A percentile compares a stretch with the other conserved stretches of the same genome.
Conservation (phyloP, 2,888 invertebrate genomes). For the Nineta flava region DNA sequence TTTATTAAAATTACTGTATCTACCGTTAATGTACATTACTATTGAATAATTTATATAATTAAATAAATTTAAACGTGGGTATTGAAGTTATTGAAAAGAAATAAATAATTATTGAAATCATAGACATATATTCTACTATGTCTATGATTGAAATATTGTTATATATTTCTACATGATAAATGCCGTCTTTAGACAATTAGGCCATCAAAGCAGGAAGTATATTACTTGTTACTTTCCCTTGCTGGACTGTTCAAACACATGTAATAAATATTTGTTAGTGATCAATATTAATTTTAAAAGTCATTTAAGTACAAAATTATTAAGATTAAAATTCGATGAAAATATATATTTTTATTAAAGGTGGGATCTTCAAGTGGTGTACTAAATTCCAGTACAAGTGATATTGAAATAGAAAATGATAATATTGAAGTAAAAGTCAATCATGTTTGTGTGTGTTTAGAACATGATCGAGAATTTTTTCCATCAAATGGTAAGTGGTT, state of each 20-base stretch:
- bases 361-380: slow-evolving; percentile 20
- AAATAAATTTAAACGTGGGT: too few relatives aligned
- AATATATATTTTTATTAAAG: slow-evolving; percentile 13
- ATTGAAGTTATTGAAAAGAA: too few relatives aligned
- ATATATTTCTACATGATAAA: not conserved
- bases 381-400: slow-evolving; percentile 22
- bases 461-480: slow-evolving; percentile 10
- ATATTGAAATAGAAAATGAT: slow-evolving; percentile 21
- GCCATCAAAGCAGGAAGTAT: slow-evolving; percentile 19
- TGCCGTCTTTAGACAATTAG: slow-evolving; percentile 13
- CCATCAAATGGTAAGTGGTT: slow-evolving; percentile 18
- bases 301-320: not conserved
- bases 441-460: slow-evolving; percentile 17
- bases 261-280: slow-evolving; percentile 1
- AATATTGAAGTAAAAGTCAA: slow-evolving; percentile 26
- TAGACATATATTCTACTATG: too few relatives aligned
- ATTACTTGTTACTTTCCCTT: slow-evolving; percentile 19
- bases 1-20: too few relatives aligned
- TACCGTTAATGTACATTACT: too few relatives aligned
- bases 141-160: too few relatives aligned
- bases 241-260: slow-evolving; percentile 14
- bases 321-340: not conserved
- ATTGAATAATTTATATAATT: too few relatives aligned
- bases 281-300: not conserved
- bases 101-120: too few relatives aligned